Conservation (phyloP, 1,140 invertebrate species). For the Amyelois transitella region DNA sequence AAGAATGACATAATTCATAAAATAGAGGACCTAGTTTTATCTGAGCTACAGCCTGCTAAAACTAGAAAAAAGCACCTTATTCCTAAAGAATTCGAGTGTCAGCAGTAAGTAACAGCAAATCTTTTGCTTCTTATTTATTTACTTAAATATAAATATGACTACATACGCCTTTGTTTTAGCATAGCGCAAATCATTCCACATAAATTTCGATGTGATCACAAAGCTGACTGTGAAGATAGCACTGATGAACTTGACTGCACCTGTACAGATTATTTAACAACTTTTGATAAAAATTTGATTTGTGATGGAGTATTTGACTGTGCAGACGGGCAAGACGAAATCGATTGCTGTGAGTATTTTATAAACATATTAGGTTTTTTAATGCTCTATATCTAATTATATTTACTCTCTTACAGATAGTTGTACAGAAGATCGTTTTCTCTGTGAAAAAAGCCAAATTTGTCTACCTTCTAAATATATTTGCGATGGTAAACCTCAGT, state of each 20-base stretch:
- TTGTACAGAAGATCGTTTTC: slow-evolving; percentile 75
- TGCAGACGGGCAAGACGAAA: slow-evolving; percentile 83
- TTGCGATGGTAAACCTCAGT: slow-evolving; percentile 81
- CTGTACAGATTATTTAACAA: slow-evolving; percentile 80
- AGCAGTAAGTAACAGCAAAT: slow-evolving; percentile 34
- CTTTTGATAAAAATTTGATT: slow-evolving; percentile 74
- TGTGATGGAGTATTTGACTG: slow-evolving; percentile 89
- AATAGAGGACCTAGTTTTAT: slow-evolving; percentile 30
- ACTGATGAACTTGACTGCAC: slow-evolving; percentile 85
- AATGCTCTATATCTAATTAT: background rate
- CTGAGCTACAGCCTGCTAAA: slow-evolving; percentile 40
- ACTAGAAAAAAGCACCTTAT: slow-evolving; percentile 39
- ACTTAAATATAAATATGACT: slow-evolving; percentile 2
- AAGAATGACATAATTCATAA: slow-evolving; percentile 19
- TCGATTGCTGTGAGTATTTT: slow-evolving; percentile 77
- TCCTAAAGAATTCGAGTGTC: slow-evolving; percentile 53
- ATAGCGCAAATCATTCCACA: slow-evolving; percentile 78
- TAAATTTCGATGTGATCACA: slow-evolving; percentile 79
- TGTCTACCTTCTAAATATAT: slow-evolving; percentile 76
- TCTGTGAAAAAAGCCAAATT: slow-evolving; percentile 75
- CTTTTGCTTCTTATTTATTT: background rate
- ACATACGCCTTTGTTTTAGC: slow-evolving; percentile 56
- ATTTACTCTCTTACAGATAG: slow-evolving; percentile 62
- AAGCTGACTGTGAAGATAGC: slow-evolving; percentile 86
- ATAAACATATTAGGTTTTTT: background rate